Percentiles rank a stretch among this genome's conserved stretches.
Conservation (phyloP, 2,113 vertebrate genomes). For the Oncorhynchus gorbuscha region DNA sequence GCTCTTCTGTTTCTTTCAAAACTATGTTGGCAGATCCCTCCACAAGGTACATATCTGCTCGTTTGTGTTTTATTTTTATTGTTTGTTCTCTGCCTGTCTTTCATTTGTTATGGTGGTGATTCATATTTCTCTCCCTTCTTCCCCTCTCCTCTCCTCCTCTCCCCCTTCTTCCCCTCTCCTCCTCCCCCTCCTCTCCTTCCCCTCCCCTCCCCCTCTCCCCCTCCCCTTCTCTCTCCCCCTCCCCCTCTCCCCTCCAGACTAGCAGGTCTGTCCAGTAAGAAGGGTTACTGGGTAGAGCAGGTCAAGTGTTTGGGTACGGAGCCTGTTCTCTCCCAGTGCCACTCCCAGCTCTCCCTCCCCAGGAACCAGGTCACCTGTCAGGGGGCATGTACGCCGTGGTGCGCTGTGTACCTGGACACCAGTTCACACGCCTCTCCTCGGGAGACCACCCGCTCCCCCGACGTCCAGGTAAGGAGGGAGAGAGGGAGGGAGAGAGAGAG, state of each 20-base stretch:
- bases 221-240: not conserved
- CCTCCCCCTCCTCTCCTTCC: no score
- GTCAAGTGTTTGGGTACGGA: conserved; percentile 84
- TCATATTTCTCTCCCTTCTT: not conserved
- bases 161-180: no score
- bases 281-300: conserved; percentile 84
- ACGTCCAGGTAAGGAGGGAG: no score
- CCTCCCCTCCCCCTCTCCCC: no score
- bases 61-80: not conserved
- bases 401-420: conserved; percentile 81
- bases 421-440: conserved; percentile 47
- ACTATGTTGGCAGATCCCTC: conserved; percentile 82
- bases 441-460: conserved; percentile 64
- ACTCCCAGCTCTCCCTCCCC: conserved; percentile 72
- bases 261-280: conserved; percentile 78
- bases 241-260: conserved; percentile 65
- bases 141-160: no score
- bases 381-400: conserved; percentile 81
- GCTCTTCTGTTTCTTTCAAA: conserved; percentile 74
- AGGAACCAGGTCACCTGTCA: conserved; percentile 72
- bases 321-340: conserved; percentile 81
- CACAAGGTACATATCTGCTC: conserved; percentile 76
- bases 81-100: not conserved
- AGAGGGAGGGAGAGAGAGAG: no score
- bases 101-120: not conserved